These are phyloP conservation scores for Octopus bimaculoides DNA, from an alignment of 1,140 invertebrate genomes.

Conservation along the genomic window DNA sequence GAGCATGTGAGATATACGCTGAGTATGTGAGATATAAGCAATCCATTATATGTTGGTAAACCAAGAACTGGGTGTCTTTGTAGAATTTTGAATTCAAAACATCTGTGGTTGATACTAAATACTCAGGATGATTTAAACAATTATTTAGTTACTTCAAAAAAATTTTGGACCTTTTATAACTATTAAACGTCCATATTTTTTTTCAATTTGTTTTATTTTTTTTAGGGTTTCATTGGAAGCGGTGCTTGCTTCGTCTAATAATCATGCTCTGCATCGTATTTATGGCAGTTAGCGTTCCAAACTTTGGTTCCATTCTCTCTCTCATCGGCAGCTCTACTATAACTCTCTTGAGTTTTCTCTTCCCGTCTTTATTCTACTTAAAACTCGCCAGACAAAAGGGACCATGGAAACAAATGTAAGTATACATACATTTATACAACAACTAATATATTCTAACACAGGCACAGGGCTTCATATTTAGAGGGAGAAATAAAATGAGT, in stretches of 20 bases:
- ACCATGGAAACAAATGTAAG: neutral
- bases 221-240: conserved; percentile 76
- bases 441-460: too few relatives aligned
- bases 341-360: conserved; percentile 77
- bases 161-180: too few relatives aligned
- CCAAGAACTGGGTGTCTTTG: too few relatives aligned
- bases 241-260: conserved; percentile 71
- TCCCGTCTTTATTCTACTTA: conserved; percentile 81
- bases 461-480: too few relatives aligned
- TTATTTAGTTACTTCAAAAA: too few relatives aligned
- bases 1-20: too few relatives aligned
- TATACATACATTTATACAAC: neutral
- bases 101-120: too few relatives aligned
- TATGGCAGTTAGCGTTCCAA: conserved; percentile 77
- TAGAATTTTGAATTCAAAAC: too few relatives aligned
- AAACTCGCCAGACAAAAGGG: conserved; percentile 52
- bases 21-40: too few relatives aligned
- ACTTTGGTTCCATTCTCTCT: conserved; percentile 86
- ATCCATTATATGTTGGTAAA: too few relatives aligned
- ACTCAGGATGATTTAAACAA: too few relatives aligned
- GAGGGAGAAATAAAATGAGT: too few relatives aligned
- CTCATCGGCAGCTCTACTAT: conserved; percentile 82
- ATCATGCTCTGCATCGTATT: conserved; percentile 73
- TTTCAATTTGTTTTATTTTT: conserved; percentile 32
- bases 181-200: neutral